A percentile compares a stretch with the other conserved stretches of the same genome.
phyloP scores from a whole-genome alignment of 2,888 invertebrate species.

The Cosmorhoe ocellata region DNA sequence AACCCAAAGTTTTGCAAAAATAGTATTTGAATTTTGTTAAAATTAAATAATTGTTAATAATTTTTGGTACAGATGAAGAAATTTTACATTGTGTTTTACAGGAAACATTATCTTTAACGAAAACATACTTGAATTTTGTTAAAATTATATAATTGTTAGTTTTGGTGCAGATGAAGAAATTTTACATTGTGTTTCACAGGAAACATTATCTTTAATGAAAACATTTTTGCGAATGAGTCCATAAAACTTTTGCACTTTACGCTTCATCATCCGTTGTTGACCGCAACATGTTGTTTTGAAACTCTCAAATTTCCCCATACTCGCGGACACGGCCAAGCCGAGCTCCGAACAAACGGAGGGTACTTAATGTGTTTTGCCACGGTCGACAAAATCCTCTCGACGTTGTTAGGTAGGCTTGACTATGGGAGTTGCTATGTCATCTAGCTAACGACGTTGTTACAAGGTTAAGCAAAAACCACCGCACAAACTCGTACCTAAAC shows the following conservation, averaged over 20 bases:
- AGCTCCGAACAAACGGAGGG: slow-evolving; percentile 20
- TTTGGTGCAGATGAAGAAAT: too few species aligned
- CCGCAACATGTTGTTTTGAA: slow-evolving; percentile 23
- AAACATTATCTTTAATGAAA: slow-evolving; percentile 7
- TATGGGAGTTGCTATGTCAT: slow-evolving; percentile 36
- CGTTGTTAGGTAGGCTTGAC: slow-evolving; percentile 33
- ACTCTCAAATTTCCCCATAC: slow-evolving; percentile 21
- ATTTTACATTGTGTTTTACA: slow-evolving; percentile 2
- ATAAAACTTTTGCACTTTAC: slow-evolving; percentile 15
- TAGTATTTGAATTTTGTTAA: too few species aligned
- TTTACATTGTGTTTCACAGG: slow-evolving; percentile 1
- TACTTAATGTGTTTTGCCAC: slow-evolving; percentile 25
- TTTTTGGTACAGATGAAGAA: too few species aligned
- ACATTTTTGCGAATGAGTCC: background rate
- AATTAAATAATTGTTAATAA: too few species aligned
- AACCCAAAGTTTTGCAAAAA: too few species aligned
- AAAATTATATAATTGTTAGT: too few species aligned
- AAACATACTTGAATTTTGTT: too few species aligned
- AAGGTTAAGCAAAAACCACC: slow-evolving; percentile 34
- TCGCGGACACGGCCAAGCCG: slow-evolving; percentile 9
- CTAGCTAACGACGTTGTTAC: slow-evolving; percentile 35
- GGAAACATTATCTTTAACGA: slow-evolving; percentile 7
- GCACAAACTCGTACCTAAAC: slow-evolving; percentile 25
- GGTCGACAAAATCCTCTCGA: slow-evolving; percentile 31
- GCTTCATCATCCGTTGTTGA: slow-evolving; percentile 16